A percentile compares a stretch with the other conserved stretches of the same genome.
These are phyloP conservation scores for Spatula versicolor DNA, from an alignment of 2,797 vertebrate genomes.

Conservation along the genomic window DNA sequence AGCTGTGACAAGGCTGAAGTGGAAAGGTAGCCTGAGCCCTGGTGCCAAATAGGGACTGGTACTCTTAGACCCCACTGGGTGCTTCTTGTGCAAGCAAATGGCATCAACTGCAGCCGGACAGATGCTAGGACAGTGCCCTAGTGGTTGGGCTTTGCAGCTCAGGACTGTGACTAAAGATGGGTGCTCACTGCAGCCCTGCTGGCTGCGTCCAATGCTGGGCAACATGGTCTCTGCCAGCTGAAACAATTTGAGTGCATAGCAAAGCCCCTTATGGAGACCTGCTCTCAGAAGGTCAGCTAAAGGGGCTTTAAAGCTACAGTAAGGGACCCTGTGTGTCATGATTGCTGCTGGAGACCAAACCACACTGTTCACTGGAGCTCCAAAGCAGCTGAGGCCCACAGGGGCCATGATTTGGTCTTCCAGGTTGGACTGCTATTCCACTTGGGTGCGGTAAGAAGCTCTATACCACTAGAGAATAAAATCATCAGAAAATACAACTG, in stretches of 20 bases:
- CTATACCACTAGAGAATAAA: not conserved
- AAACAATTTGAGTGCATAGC: not conserved
- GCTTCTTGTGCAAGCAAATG: not conserved
- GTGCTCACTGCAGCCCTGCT: rapidly evolving
- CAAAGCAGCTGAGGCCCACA: not conserved
- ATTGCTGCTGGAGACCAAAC: not conserved
- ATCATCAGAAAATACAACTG: not conserved
- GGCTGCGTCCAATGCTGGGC: not conserved
- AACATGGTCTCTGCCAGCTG: not conserved
- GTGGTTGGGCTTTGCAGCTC: not conserved
- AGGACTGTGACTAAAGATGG: not conserved
- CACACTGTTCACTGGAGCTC: not conserved
- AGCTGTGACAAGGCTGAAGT: constrained; percentile 53
- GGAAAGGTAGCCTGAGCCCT: constrained; percentile 43
- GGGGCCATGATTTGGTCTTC: not conserved
- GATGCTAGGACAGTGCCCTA: not conserved
- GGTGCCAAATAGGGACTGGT: not conserved
- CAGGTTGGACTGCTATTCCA: not conserved
- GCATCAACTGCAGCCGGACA: not conserved
- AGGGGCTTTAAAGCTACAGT: not conserved
- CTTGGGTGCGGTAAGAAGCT: not conserved
- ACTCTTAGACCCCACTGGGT: not conserved
- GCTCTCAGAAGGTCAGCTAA: not conserved
- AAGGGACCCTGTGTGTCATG: rapidly evolving
- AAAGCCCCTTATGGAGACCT: not conserved